Conservation (phyloP, 2,113 vertebrate species). For the Boleophthalmus pectinirostris region DNA sequence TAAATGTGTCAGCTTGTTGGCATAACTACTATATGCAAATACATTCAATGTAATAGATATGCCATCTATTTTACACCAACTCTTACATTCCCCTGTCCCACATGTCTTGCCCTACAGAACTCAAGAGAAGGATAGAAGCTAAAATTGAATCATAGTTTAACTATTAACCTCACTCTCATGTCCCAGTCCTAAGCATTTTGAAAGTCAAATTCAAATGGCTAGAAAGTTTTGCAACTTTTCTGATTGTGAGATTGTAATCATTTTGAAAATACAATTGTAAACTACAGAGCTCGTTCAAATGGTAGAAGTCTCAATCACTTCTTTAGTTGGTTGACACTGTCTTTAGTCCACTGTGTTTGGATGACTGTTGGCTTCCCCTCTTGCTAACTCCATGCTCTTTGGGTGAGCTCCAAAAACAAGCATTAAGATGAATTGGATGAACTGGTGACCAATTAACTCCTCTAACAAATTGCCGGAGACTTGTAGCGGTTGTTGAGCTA, state of each 20-base stretch:
- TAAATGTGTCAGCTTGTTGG: no score
- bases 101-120: no score
- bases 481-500: slow-evolving; percentile 67
- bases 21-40: no score
- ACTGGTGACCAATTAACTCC: slow-evolving; percentile 73
- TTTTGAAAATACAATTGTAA: slow-evolving; percentile 8
- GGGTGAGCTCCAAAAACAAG: slow-evolving; percentile 70
- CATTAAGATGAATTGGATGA: slow-evolving; percentile 71
- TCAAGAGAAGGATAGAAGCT: no score
- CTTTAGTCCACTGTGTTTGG: slow-evolving; percentile 18
- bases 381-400: slow-evolving; percentile 57
- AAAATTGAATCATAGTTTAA: no score
- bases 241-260: slow-evolving; percentile 11
- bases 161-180: no score
- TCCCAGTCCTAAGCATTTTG: no score
- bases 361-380: slow-evolving; percentile 44
- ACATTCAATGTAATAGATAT: no score
- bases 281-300: slow-evolving; percentile 32
- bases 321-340: slow-evolving; percentile 1
- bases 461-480: slow-evolving; percentile 72
- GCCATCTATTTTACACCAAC: no score
- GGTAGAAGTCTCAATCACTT: slow-evolving; percentile 15
- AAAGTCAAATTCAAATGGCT: no score
- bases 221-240: neutral
- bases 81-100: no score